Evolutionary conservation across 1,140 invertebrate species (phyloP).

Genomic region (Papilio polyxenes): DNA sequence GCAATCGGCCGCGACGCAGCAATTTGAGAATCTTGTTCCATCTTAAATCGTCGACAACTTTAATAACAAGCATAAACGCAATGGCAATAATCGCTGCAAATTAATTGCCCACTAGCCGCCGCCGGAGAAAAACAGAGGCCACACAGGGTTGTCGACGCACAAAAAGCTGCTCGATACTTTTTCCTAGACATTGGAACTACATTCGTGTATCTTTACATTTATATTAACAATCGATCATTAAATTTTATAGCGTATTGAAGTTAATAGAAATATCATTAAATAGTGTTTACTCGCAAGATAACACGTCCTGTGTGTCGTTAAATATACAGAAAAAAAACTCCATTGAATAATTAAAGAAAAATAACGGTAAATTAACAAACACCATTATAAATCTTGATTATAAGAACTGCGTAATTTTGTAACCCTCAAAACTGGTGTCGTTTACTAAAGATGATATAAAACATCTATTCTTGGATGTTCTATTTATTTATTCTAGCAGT

Average conservation of each 20-base stretch:
- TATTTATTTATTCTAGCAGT: no score
- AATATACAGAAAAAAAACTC: background rate
- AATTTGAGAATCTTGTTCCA: conserved; percentile 72
- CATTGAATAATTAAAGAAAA: background rate
- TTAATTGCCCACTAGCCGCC: conserved; percentile 54
- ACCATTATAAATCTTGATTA: no score
- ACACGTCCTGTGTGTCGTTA: background rate
- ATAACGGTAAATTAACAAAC: no score
- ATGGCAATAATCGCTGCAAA: conserved; percentile 66
- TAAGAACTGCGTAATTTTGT: no score
- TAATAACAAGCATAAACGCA: conserved; percentile 69
- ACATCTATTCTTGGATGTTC: no score
- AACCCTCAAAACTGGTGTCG: no score
- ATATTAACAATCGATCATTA: conserved; percentile 31
- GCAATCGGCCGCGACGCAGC: conserved; percentile 65
- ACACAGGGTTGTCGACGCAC: conserved; percentile 10
- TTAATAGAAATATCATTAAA: conserved; percentile 21
- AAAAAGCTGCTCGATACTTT: conserved; percentile 13
- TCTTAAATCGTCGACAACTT: conserved; percentile 76
- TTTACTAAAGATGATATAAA: no score
- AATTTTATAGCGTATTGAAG: conserved; percentile 34
- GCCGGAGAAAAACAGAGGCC: conserved; percentile 6
- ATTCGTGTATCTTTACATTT: conserved; percentile 5
- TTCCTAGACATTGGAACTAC: background rate
- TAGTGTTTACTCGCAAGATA: conserved; percentile 42